These are phyloP conservation scores for Muntiacus reevesi DNA, from an alignment of 2,113 vertebrate species.

Conservation along the genomic window DNA sequence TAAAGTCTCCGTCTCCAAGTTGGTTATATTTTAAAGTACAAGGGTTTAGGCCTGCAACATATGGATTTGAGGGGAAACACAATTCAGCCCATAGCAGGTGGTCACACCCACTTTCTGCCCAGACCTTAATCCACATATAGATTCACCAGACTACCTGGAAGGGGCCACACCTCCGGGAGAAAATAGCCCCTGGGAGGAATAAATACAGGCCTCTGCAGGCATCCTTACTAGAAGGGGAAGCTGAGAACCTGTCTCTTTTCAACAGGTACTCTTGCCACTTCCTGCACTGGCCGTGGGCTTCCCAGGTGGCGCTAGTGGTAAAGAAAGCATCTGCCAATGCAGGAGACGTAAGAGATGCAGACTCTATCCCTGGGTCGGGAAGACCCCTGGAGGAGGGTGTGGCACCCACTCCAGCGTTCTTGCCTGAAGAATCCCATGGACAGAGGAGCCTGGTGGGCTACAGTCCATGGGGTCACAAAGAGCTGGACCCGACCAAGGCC, in stretches of 20 bases:
- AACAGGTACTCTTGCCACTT: neutral
- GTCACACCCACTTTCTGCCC: neutral
- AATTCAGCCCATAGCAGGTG: neutral
- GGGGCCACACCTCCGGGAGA: neutral
- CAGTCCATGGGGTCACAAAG: neutral
- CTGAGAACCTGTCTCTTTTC: neutral
- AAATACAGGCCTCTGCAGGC: neutral
- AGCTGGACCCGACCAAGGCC: neutral
- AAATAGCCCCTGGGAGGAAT: neutral
- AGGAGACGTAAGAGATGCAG: neutral
- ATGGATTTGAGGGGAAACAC: no score
- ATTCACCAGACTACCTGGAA: neutral
- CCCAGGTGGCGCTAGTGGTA: neutral
- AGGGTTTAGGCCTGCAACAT: neutral
- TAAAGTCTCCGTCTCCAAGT: neutral
- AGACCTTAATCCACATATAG: neutral
- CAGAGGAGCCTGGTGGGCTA: neutral
- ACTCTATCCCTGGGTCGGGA: neutral
- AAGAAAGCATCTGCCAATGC: neutral
- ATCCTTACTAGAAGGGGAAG: neutral
- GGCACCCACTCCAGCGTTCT: neutral
- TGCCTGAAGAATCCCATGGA: neutral
- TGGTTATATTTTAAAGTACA: neutral
- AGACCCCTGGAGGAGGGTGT: neutral
- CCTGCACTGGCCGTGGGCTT: neutral